Evolutionary conservation across 1,140 invertebrate genomes (phyloP).

Genomic region (Lepidurus packardi): DNA sequence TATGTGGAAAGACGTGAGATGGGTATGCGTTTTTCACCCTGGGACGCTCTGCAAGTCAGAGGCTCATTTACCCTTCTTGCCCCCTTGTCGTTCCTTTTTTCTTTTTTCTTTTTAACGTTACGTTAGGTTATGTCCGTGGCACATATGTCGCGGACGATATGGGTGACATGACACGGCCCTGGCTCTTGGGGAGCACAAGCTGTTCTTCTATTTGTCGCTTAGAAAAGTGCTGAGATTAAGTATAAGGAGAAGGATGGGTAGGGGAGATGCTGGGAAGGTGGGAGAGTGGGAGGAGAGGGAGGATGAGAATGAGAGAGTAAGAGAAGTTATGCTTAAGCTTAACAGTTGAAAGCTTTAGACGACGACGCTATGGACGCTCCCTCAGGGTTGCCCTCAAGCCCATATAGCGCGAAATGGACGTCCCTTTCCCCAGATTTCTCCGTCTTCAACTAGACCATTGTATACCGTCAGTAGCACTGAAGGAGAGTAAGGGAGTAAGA

Average conservation of each 20-base stretch:
- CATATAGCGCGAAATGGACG: not conserved
- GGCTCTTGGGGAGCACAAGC: conserved; percentile 15
- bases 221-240: conserved; percentile 19
- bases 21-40: not conserved
- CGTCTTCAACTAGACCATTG: not conserved
- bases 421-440: not conserved
- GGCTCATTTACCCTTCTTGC: not conserved
- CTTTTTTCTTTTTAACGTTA: not conserved
- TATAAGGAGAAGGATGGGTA: not conserved
- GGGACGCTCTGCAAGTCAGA: not conserved
- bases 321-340: not conserved
- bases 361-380: not conserved
- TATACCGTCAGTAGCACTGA: not conserved
- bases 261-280: not conserved
- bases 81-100: not conserved
- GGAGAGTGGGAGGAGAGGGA: not conserved
- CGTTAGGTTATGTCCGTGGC: not conserved
- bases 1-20: conserved; percentile 10
- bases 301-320: not conserved
- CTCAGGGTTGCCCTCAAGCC: not conserved
- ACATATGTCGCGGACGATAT: conserved; percentile 13
- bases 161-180: conserved; percentile 13
- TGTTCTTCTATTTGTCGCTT: conserved; percentile 2
- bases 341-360: conserved; percentile 13
- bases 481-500: not conserved